phyloP scores from a whole-genome alignment of 2,113 vertebrate genomes.

The Rafetus swinhoei region DNA sequence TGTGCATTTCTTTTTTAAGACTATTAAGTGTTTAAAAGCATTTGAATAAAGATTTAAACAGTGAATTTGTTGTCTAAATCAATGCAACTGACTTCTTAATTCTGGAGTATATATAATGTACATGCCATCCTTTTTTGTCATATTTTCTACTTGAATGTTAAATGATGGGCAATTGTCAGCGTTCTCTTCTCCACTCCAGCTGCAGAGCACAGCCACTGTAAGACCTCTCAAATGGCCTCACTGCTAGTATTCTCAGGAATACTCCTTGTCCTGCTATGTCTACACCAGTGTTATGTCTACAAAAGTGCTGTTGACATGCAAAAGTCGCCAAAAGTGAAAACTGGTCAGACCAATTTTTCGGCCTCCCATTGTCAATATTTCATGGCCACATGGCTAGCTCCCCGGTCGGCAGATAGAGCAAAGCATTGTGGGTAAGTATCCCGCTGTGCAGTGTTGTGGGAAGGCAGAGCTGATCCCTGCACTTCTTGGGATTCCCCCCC shows the following conservation, averaged over 20 bases:
- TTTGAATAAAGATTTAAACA: slow-evolving; percentile 46
- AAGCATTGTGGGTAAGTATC: no score
- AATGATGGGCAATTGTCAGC: slow-evolving; percentile 29
- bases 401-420: no score
- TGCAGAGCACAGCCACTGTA: not conserved
- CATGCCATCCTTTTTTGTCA: slow-evolving; percentile 15
- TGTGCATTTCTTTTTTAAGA: slow-evolving; percentile 6
- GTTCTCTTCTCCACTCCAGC: slow-evolving; percentile 11
- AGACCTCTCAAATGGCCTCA: not conserved
- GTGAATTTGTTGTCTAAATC: slow-evolving; percentile 42
- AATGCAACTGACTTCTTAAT: slow-evolving; percentile 40
- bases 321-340: no score
- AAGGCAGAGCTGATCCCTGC: no score
- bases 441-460: no score
- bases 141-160: slow-evolving; percentile 44
- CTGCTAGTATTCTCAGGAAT: not conserved
- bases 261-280: not conserved
- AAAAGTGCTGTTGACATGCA: no score
- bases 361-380: no score
- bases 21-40: not conserved
- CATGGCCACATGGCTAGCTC: no score
- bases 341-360: no score
- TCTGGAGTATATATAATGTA: slow-evolving; percentile 51
- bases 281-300: no score
- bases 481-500: no score